Evolutionary conservation across 1,140 invertebrate species (phyloP).

Genomic region (Polypedilum pembai): DNA sequence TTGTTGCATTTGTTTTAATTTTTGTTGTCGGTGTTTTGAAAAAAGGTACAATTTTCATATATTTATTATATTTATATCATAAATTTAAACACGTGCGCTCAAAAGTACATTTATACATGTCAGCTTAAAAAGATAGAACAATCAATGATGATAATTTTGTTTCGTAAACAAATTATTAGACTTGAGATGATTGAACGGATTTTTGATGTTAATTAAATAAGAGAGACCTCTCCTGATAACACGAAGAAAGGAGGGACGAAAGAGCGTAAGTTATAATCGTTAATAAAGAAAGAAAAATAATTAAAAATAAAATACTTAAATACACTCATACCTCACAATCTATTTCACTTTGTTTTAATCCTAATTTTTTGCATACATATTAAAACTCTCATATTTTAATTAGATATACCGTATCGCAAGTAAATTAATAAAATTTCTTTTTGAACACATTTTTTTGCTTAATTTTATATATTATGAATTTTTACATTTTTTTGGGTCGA

Average conservation of each 20-base stretch:
- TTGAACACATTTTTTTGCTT: slow-evolving; percentile 12
- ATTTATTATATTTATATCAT: background rate
- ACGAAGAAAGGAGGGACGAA: too few species aligned
- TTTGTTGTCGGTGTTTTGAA: background rate
- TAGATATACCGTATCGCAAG: background rate
- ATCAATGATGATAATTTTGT: background rate
- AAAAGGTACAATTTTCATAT: slow-evolving; percentile 4
- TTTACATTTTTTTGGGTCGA: slow-evolving; percentile 18
- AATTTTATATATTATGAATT: background rate
- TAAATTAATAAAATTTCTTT: background rate
- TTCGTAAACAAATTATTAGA: background rate
- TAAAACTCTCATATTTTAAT: background rate
- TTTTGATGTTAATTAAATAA: too few species aligned
- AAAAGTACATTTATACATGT: slow-evolving; percentile 15
- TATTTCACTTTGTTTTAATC: background rate
- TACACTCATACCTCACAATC: slow-evolving; percentile 4
- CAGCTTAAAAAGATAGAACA: background rate
- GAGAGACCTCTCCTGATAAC: too few species aligned
- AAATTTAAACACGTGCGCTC: slow-evolving; percentile 5
- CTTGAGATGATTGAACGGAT: too few species aligned
- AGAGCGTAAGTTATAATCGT: too few species aligned
- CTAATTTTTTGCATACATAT: background rate
- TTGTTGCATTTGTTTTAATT: background rate
- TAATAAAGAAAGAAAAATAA: too few species aligned
- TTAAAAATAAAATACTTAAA: background rate